Evolutionary conservation across 2,113 vertebrate species (phyloP), one percentile per base, ranked within the genome.

Genomic region (Epinephelus lanceolatus): DNA sequence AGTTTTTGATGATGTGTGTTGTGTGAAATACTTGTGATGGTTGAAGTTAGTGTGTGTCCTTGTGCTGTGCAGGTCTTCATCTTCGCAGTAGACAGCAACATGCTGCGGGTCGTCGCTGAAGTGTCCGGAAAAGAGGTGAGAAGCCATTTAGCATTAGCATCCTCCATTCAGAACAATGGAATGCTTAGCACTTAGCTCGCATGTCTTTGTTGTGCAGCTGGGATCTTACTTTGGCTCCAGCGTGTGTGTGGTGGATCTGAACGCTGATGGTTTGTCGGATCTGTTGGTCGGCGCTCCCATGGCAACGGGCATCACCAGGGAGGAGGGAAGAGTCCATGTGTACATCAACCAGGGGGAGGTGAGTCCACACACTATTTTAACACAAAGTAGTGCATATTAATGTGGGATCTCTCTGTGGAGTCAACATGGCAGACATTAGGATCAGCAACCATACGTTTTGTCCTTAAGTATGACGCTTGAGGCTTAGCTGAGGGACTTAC

Each of bases 161-260:
- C 25, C 23, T 59, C n/a, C 27, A 40, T 72, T 82, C n/a, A 72
- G 30, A 68, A 30, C 60, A 77, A 47, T 14, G 0, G 15, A n/a
- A 19, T 8, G 23, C 1, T 74, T 42, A 67, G 42, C 33, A 52
- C 13, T 45, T n/a, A 52, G 14, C 21, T 19, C 49, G 40, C 66
- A 27, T 78, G 79, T 82, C 17, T 73, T 30, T 78, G 70, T 79
- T 69, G 14, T 55, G 68, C 85, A 99, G 98, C 95, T 99, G 71
- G 98, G 98, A 63, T 97, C 98, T 2, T 99, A 99, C 83, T 99
- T 98, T 18, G 98, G 98, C 83, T 96, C 97, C 76, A 95, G 97
- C 65, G 81, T 99, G 55, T 99, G 97, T 79, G 97, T 90, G 0
- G 96, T 97, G 75, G 98, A 99, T 92, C 95, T 99, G 86, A 99